These are phyloP conservation scores for Platalea minor DNA, from an alignment of 2,797 vertebrate genomes.

Conservation along the genomic window DNA sequence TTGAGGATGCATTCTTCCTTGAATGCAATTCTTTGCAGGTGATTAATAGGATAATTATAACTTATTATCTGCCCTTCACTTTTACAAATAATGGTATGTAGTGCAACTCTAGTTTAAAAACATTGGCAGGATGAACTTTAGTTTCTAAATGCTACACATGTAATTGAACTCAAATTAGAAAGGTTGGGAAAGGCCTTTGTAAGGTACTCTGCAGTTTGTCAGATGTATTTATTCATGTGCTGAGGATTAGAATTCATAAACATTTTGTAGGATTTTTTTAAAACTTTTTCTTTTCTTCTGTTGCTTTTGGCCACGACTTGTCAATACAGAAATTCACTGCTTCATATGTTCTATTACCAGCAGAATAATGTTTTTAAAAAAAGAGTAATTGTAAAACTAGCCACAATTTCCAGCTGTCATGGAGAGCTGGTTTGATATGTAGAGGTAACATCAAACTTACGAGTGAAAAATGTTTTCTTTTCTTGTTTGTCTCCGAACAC, in stretches of 20 bases:
- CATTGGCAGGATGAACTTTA: conserved; percentile 52
- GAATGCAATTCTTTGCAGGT: conserved; percentile 60
- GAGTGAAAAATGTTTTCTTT: neutral
- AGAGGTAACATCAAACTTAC: conserved; percentile 2
- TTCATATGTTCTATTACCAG: conserved; percentile 62
- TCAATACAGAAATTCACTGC: conserved; percentile 63
- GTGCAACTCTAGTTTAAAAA: conserved; percentile 45
- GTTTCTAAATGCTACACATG: conserved; percentile 65
- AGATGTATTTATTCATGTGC: conserved; percentile 85
- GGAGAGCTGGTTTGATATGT: neutral
- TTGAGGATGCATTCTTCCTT: conserved; percentile 59
- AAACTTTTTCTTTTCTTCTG: conserved; percentile 72
- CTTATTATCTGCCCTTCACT: conserved; percentile 73
- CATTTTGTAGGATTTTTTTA: conserved; percentile 75
- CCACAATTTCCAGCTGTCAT: neutral
- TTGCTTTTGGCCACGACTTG: conserved; percentile 75
- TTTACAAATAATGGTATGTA: conserved; percentile 64
- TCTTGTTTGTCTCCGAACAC: neutral
- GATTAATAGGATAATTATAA: conserved; percentile 81
- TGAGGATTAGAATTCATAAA: conserved; percentile 84
- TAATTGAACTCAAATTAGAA: conserved; percentile 82
- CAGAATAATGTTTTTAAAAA: conserved; percentile 48
- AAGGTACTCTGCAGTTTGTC: conserved; percentile 81
- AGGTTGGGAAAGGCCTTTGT: conserved; percentile 74
- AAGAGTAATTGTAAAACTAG: conserved; percentile 43